Evolutionary conservation across 2,797 vertebrate genomes (phyloP), one percentile per base, ranked within the genome.

Genomic region (Danio aesculapii): DNA sequence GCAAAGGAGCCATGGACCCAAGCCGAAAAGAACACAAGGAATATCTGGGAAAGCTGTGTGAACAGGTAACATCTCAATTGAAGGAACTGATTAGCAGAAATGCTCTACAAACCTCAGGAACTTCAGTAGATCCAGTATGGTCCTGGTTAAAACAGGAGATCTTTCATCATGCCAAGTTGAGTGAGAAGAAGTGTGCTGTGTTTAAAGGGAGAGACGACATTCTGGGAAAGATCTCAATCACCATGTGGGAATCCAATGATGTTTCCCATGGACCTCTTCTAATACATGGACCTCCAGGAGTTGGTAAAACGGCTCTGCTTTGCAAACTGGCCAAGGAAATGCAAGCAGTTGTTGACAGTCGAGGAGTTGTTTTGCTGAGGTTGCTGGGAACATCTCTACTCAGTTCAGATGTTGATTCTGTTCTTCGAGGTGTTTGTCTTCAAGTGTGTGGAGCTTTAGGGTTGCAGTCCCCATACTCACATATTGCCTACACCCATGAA

Each of bases 271-370:
- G 77, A 0, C 92, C 93, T 0, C 67, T 97, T 43, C 89, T 95
- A 11, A 86, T 98, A 17, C 90, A 89, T 0, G 94, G 95, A 0
- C 85, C 86, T 0, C 87, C 92, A 0, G 96, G 95, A 44, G 91
- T 93, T 0, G 96, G 96, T 6, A 96, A 96, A 89, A 96, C 96
- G 0, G 84, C 94, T 0, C 62, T 97, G 66, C 87, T 96, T 81
- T 95, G 93, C 81, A 92, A 92, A 72, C 87, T 96, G 58, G 88
- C 91, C 0, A 90, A 93, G 80, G 90, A 90, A 68, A 87, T 92
- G 64, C 87, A 84, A 0, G 55, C 59, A 2, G 84, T 91, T 30
- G 83, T 93, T 8, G 92, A 93, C 19, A 85, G 84, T 0, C 84
- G 87, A 30, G 90, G 88, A 0, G 84, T 90, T 11, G 88, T 92